These are phyloP conservation scores for Lepidurus packardi DNA, from an alignment of 1,140 invertebrate genomes.

Conservation along the genomic window DNA sequence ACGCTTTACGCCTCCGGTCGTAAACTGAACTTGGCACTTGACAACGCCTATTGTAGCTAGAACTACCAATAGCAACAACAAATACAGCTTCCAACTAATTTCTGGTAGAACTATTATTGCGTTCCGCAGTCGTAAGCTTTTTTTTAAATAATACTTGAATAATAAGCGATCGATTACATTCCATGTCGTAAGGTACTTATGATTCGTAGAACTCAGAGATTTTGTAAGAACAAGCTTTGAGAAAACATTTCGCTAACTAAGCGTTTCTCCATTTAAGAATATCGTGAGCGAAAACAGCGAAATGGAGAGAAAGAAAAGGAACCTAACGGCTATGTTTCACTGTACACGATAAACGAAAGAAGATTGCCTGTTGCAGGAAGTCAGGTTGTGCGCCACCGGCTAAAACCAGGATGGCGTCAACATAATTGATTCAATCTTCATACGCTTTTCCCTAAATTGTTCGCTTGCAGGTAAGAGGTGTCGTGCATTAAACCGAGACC, in stretches of 20 bases:
- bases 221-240: background rate
- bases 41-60: background rate
- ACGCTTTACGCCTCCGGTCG: no score
- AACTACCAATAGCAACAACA: background rate
- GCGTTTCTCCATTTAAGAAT: background rate
- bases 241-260: background rate
- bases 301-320: background rate
- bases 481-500: background rate
- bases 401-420: background rate
- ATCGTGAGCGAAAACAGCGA: background rate
- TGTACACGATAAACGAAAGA: background rate
- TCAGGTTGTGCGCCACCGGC: background rate
- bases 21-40: background rate
- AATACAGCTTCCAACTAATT: background rate
- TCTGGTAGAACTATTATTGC: background rate
- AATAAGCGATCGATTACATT: background rate
- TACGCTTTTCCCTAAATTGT: background rate
- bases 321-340: background rate
- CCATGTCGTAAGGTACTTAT: constrained; percentile 4
- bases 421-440: background rate
- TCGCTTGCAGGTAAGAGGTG: background rate
- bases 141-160: background rate
- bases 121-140: background rate
- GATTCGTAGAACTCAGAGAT: background rate
- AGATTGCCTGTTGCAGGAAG: constrained; percentile 5